Evolutionary conservation across 2,797 vertebrate species (phyloP).

Genomic region (Loriculus beryllinus): DNA sequence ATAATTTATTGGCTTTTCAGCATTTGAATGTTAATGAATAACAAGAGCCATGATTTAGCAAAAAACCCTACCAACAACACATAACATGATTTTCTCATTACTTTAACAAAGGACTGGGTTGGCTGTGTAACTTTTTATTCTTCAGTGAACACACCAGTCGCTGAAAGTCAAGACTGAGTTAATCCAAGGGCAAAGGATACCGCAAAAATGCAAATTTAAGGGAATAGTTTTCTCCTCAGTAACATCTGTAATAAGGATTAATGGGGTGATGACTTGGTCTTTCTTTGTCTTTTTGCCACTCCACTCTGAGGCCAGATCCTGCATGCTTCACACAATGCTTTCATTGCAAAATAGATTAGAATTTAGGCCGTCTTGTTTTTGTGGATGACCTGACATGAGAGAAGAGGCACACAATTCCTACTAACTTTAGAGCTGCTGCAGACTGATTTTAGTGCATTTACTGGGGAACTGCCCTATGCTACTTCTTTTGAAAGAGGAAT

Average conservation of each 20-base stretch:
- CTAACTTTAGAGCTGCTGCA: background rate
- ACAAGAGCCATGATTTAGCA: conserved; percentile 10
- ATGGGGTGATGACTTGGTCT: background rate
- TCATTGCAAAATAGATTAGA: background rate
- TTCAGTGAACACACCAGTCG: background rate
- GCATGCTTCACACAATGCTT: background rate
- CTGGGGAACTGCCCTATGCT: rapidly evolving
- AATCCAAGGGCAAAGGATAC: background rate
- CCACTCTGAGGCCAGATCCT: background rate
- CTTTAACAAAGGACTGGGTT: background rate
- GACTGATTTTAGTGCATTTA: background rate
- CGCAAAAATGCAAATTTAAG: conserved; percentile 26
- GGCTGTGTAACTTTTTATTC: background rate
- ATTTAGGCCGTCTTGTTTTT: background rate
- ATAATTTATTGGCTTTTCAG: conserved; percentile 69
- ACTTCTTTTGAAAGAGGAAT: background rate
- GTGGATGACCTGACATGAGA: background rate
- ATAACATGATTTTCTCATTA: conserved; percentile 45
- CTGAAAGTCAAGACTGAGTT: conserved; percentile 7
- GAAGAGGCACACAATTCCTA: background rate
- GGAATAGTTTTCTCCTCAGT: conserved; percentile 1
- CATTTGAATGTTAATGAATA: conserved; percentile 57
- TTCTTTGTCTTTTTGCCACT: background rate
- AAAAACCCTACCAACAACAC: background rate
- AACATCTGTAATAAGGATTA: conserved; percentile 38